Base-by-base conservation (phyloP, 2,797 vertebrate genomes). In the Petrocephalus sullivani region DNA sequence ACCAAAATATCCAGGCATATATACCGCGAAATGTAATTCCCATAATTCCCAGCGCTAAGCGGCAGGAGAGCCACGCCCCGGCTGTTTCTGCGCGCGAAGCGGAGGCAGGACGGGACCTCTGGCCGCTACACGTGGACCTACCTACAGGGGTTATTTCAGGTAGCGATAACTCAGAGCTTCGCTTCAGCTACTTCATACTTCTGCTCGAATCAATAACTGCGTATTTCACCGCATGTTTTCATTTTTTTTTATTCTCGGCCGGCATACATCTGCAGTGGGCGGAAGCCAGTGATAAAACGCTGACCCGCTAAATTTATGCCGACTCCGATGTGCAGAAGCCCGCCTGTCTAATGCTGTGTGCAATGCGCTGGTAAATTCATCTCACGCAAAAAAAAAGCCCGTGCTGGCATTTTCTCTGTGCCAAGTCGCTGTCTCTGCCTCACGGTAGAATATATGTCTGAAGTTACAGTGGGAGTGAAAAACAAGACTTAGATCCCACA, bases 261-360 rank as follows among this genome's bases (percentile, higher is more conserved):
- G 28, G 49, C 83, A 57, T 28, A 57, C 21, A 54, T 85, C 53
- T 57, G 53, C 82, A 85, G 82, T 21, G 23, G 82, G 23, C 53
- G 21, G 21, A 51, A 49, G 41, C 16, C 41, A 9, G 41, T 21
- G 75, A 78, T 49, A 46, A 81, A 81, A 10, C 41, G 41, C 75
- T 49, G 75, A 81, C 75, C 75, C 19, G 75, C 75, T 46, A 81
- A 81, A 81, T 81, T 49, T 81, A 81, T 49, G 41, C 75, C 75
- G 41, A 81, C 75, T 81, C 41, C 0, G 33, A 21, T 49, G 41
- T 81, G 23, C 41, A 46, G 71, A 78, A 78, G 71, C 37, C 33
- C 6, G 19, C 41, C 1, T 81, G 41, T 81, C 9, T 6, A 81
- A 49, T 4, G 41, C 75, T n/a, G 56, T 57, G 56, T 6, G 8